Base-by-base conservation (phyloP, 2,888 invertebrate genomes). In the Nebria salina region DNA sequence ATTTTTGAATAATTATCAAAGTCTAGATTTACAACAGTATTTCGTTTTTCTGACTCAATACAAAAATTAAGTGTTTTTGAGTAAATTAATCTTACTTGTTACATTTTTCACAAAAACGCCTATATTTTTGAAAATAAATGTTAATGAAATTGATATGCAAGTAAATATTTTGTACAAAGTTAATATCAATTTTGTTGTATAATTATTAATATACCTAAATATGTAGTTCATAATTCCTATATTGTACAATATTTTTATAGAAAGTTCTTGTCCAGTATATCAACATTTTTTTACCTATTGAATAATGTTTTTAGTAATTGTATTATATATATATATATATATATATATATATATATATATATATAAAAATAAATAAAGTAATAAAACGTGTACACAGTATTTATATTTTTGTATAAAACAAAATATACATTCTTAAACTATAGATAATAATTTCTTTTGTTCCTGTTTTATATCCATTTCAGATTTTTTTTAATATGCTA, bases 381-480 rank as follows among this genome's bases (percentile, higher is more conserved):
- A 41, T 41, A 41, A 41, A 41, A 34, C 66, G 72, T 81, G 81
- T 81, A 81, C 76, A 81, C 81, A 81, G 72, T 81, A 81, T 81
- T 81, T 81, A 81, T 81, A 81, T 76, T 81, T 81, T 81, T 81
- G 76, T 81, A 81, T 79, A 79, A 75, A 79, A 75, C 25, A n/a
- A 42, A 81, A 72, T 72, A 81, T 73, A 76, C 75, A 79, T 75
- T 68, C 42, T 68, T 43, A 75, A 34, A 70, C 7, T 54, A 7
- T 54, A 13, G 0, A 54, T 6, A 54, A 54, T 54, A 6, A 43
- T 43, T 43, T 43, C 20, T 43, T 8, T 54, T 7, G 13, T 54
- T 1, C 43, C 43, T 43, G 9, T 54, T 54, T 54, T 54, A 54
- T 54, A 54, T 54, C 8, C 8, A 6, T 11, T 54, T 34, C 20